Base-by-base conservation (phyloP, 2,113 vertebrate species). In the Catharus minimus region DNA sequence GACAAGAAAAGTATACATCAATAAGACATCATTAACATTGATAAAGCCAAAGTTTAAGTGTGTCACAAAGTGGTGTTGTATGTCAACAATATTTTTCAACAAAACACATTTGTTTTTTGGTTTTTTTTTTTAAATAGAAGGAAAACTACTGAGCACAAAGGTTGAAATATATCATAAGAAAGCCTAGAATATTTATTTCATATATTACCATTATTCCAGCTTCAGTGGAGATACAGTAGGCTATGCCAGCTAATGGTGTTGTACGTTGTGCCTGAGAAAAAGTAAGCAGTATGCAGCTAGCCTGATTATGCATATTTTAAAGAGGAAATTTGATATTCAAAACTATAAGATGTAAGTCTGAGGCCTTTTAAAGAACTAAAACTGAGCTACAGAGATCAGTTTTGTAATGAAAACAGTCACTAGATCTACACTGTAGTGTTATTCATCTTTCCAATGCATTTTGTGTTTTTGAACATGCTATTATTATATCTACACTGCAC, bases 51-150 rank as follows among this genome's bases (percentile, higher is more conserved):
- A 16, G 7, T 30, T 60, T 60, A 13, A 15, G 7, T 41, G 18
- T 74, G 28, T 23, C 20, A 64, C 3, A 13, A n/a, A 44, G 12
- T n/a, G 41, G 1, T 30, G 27, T 13, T 68, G 2, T 36, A 13
- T 3, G 39, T 8, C 22, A 50, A 50, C 24, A 50, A 26, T 9
- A 32, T 58, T 64, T n/a, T 68, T 49, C 22, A 61, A 47, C 1
- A 22, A 15, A 75, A 61, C 7, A 1, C 0, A 0, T 15, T 50
- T 68, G 27, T 1, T 6, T 49, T 68, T 32, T 39, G 15, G 47
- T 28, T 44, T 16, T 9, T 17, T 38, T 20, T 15, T 50, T 65
- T 41, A 39, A 58, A 50, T 27, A 21, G 23, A 33, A 46, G 15
- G 10, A 73, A 38, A 7, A 23, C 10, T 56, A 28, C 7, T 69